Evolutionary conservation across 2,113 vertebrate genomes (phyloP), one percentile per base, ranked within the genome.

Genomic region (Pseudorasbora parva): DNA sequence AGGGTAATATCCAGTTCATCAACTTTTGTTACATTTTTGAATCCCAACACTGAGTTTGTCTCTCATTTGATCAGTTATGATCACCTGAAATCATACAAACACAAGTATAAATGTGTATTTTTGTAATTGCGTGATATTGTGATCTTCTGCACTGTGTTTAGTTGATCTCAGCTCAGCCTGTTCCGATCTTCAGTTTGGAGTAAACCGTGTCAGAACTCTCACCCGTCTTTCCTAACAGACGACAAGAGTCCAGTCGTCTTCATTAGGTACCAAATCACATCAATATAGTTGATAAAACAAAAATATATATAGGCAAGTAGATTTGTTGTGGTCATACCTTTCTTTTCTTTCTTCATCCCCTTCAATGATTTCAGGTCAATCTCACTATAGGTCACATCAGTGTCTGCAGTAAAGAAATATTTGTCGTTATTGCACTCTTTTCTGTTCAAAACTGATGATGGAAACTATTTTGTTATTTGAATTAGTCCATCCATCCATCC

Each of bases 331-430:
- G 8, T n/a, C n/a, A 1, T 72, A 72, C n/a, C 10, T 64, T 75
- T 30, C 21, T 37, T 11, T 14, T 51, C 10, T 82, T 59, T 81
- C 19, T 2, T 69, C 25, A 41, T n/a, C 23, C 43, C n/a, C 7
- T 49, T 37, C 3, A 54, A 15, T 66, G 62, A 1, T 74, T 81
- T 71, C 25, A 81, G 37, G 25, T 81, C 43, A 57, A 84, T 25
- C 2, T 75, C 23, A 17, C 25, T 11, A 9, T 86, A 84, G 25
- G 51, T 84, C 27, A 77, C 78, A 27, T 71, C 60, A 37, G 2
- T 37, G 37, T 37, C 37, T 37, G 37, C 37, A 37, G 6, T 1
- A 37, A 33, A 33, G 3, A 37, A 37, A 1, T 62, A 25, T 62
- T 62, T 62, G 12, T 30, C 27, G 12, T 60, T 15, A 62, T 12